A percentile compares a stretch with the other conserved stretches of the same genome.
Conservation (phyloP, 2,888 invertebrate genomes). For the Eristalis pertinax region DNA sequence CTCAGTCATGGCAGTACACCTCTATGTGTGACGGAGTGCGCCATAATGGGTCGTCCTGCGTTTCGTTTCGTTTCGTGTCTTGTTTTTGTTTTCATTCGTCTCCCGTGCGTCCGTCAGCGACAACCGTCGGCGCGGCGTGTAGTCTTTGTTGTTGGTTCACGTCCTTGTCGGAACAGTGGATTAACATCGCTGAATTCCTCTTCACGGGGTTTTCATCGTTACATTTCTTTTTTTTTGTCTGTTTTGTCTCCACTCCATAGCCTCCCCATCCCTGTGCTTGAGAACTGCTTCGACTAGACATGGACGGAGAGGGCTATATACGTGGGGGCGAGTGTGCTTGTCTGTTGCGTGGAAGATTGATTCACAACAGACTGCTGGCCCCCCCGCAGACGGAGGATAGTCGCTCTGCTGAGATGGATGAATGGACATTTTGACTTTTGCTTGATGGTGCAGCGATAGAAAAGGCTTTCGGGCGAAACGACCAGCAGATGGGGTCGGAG, state of each 20-base stretch:
- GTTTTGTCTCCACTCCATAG: neutral
- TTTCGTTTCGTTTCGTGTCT: slow-evolving; percentile 21
- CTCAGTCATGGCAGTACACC: slow-evolving; percentile 12
- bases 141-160: slow-evolving; percentile 28
- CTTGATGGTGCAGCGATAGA: slow-evolving; percentile 30
- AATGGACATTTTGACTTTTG: slow-evolving; percentile 55
- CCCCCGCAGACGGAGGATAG: slow-evolving; percentile 14
- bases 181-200: slow-evolving; percentile 58
- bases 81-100: slow-evolving; percentile 25
- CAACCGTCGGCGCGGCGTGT: slow-evolving; percentile 19
- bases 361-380: slow-evolving; percentile 36
- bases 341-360: slow-evolving; percentile 64
- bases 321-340: slow-evolving; percentile 27
- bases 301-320: neutral
- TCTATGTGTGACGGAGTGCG: slow-evolving; percentile 49
- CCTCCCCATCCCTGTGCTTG: neutral
- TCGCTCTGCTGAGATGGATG: slow-evolving; percentile 31
- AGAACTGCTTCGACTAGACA: neutral
- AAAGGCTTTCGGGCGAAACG: neutral
- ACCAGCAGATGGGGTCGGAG: neutral
- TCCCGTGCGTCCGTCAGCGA: slow-evolving; percentile 5
- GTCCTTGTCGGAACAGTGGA: slow-evolving; percentile 64
- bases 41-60: slow-evolving; percentile 45
- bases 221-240: slow-evolving; percentile 9
- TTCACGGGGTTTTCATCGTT: neutral